Percentiles rank a stretch among this genome's conserved stretches.
Evolutionary conservation across 2,797 vertebrate species (phyloP).

Genomic region (Ptychadena robeensis): DNA sequence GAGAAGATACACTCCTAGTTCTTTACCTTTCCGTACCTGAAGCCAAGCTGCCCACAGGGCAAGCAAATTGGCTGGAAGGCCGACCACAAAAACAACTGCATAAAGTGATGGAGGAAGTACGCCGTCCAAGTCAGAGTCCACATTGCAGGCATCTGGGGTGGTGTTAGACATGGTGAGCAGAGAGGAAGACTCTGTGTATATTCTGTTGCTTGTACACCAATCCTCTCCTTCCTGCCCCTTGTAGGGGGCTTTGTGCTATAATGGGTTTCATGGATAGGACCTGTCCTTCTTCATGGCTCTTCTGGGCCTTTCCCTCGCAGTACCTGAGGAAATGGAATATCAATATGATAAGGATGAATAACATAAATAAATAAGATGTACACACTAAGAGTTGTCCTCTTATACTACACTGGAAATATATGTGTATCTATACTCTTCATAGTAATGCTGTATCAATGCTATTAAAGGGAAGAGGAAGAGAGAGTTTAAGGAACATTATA

Average conservation of each 20-base stretch:
- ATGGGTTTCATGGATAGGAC: background rate
- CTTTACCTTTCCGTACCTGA: conserved; percentile 88
- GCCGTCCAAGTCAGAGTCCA: conserved; percentile 89
- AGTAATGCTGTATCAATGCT: too few species aligned
- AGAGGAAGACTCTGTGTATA: background rate
- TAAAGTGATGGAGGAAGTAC: conserved; percentile 90
- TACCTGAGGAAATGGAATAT: background rate
- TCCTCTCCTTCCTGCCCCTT: background rate
- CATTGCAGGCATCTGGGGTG: conserved; percentile 78
- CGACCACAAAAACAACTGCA: conserved; percentile 86
- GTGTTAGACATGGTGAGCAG: conserved; percentile 81
- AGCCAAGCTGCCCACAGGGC: conserved; percentile 91
- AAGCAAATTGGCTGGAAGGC: conserved; percentile 90
- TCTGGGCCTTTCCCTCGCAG: background rate
- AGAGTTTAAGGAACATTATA: too few species aligned
- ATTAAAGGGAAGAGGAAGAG: too few species aligned
- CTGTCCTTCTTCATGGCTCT: background rate
- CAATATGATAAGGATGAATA: too few species aligned
- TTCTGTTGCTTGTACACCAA: background rate
- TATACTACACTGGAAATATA: too few species aligned
- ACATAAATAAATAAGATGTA: too few species aligned
- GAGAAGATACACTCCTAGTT: conserved; percentile 90
- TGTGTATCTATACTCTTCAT: too few species aligned
- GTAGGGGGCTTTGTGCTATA: background rate
- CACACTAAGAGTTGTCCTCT: too few species aligned